phyloP scores from a whole-genome alignment of 2,888 invertebrate species.

The Cantharis flavilabris region DNA sequence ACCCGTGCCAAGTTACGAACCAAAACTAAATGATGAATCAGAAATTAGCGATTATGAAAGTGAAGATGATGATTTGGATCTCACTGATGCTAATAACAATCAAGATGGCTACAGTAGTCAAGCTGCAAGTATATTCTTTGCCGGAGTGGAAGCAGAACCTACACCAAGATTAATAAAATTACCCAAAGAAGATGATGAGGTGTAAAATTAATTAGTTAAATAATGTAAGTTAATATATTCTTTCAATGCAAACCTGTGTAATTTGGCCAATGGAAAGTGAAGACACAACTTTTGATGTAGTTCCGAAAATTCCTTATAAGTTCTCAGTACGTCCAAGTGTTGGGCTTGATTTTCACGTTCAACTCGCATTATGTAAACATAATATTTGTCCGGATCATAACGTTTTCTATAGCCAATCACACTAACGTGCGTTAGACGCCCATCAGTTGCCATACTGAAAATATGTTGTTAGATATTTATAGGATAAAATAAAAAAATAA shows the following conservation, averaged over 20 bases:
- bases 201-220: background rate
- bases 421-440: conserved; percentile 81
- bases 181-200: conserved; percentile 34
- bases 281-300: conserved; percentile 92
- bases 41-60: conserved; percentile 3
- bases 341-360: conserved; percentile 84
- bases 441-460: conserved; percentile 84
- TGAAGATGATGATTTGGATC: background rate
- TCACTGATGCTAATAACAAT: background rate
- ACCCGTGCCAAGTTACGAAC: background rate
- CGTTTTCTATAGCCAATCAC: conserved; percentile 92
- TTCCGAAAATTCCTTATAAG: conserved; percentile 96
- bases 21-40: background rate
- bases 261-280: conserved; percentile 88
- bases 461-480: conserved; percentile 3
- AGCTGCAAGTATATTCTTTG: conserved; percentile 52
- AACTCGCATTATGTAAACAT: conserved; percentile 87
- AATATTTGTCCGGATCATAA: conserved; percentile 96
- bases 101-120: conserved; percentile 43
- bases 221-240: background rate
- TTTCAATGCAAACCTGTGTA: conserved; percentile 72
- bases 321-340: conserved; percentile 86
- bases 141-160: conserved; percentile 33
- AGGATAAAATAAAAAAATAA: conserved; percentile 11
- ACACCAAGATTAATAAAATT: conserved; percentile 37